Conservation (phyloP, 2,113 vertebrate species). For the Myotis yumanensis region DNA sequence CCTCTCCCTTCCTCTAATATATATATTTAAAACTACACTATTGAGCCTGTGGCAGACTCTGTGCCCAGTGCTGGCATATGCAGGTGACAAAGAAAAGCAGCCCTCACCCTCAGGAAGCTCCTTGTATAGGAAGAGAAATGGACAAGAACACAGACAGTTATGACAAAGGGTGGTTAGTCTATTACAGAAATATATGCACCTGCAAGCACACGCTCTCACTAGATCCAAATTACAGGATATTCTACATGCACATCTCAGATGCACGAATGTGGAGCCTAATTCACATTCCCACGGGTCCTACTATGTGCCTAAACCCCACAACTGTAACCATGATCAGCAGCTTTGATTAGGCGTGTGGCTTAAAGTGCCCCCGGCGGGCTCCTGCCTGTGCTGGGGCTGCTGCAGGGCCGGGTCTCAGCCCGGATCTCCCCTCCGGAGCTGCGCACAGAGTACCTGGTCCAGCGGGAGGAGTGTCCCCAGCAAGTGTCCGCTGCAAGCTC, state of each 20-base stretch:
- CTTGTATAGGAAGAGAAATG: not conserved
- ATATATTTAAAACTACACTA: not conserved
- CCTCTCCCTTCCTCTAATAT: too few species aligned
- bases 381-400: not conserved
- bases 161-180: too few species aligned
- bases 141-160: not conserved
- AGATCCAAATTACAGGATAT: not conserved
- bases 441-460: not conserved
- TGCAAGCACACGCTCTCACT: too few species aligned
- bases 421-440: not conserved
- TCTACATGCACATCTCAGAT: not conserved
- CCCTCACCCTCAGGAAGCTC: not conserved
- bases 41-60: not conserved
- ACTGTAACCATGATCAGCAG: not conserved
- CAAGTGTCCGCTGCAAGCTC: not conserved
- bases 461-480: not conserved
- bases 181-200: not conserved
- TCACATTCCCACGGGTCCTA: not conserved
- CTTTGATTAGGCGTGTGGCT: not conserved
- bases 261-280: not conserved
- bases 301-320: not conserved
- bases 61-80: not conserved
- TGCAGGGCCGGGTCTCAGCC: not conserved
- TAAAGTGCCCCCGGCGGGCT: not conserved
- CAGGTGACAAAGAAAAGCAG: not conserved